A percentile compares a stretch with the other conserved stretches of the same genome.
phyloP scores from a whole-genome alignment of 2,888 invertebrate species.

The Tipula confusa region DNA sequence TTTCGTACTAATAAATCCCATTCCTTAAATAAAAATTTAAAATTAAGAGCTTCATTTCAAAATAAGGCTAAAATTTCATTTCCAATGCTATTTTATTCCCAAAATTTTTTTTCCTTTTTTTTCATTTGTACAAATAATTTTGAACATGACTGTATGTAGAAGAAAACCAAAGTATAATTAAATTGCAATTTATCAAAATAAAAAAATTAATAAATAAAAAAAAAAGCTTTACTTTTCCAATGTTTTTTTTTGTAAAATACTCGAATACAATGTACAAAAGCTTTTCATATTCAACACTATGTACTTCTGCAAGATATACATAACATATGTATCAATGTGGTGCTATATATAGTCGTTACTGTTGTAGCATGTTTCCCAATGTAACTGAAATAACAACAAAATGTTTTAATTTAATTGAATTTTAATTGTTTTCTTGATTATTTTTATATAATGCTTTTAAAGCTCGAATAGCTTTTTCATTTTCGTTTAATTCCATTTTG shows the following conservation, averaged over 20 bases:
- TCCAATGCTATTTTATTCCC: too few relatives aligned
- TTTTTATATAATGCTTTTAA: background rate
- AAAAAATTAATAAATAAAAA: background rate
- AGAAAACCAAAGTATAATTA: background rate
- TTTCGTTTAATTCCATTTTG: too few relatives aligned
- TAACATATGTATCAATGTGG: background rate
- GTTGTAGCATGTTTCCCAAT: background rate
- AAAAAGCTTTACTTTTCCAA: background rate
- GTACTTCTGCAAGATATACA: background rate
- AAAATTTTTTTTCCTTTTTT: too few relatives aligned
- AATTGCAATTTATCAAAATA: slow-evolving; percentile 13
- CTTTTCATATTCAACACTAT: background rate
- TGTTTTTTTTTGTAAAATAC: background rate
- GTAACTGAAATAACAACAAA: background rate
- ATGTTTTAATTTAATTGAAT: slow-evolving; percentile 17
- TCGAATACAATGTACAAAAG: background rate
- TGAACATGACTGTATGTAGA: too few relatives aligned
- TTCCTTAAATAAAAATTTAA: too few relatives aligned
- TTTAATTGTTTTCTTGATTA: background rate
- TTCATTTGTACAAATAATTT: too few relatives aligned
- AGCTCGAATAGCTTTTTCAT: background rate
- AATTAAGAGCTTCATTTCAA: too few relatives aligned
- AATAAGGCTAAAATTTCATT: too few relatives aligned
- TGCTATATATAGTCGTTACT: background rate
- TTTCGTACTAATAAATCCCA: too few relatives aligned